These are phyloP conservation scores for Seira sanloemensis DNA, from an alignment of 2,888 invertebrate species.

Conservation along the genomic window DNA sequence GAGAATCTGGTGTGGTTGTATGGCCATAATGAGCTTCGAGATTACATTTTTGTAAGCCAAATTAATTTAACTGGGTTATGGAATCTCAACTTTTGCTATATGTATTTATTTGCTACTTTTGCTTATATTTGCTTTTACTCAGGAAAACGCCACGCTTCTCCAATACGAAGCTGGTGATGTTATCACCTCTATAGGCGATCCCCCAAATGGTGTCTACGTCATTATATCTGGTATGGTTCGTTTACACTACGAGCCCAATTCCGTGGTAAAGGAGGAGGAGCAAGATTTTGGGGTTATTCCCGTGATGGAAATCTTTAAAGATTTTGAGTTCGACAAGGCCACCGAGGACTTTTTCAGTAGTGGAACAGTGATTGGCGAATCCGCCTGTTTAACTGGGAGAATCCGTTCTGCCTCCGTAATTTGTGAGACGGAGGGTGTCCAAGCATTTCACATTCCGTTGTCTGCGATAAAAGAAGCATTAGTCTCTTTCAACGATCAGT, in stretches of 20 bases:
- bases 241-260: slow-evolving; percentile 74
- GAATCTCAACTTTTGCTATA: no score
- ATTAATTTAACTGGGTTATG: no score
- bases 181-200: slow-evolving; percentile 75
- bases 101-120: no score
- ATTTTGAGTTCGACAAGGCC: slow-evolving; percentile 77
- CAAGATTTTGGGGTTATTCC: slow-evolving; percentile 78
- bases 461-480: slow-evolving; percentile 74
- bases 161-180: slow-evolving; percentile 75
- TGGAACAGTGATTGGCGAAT: slow-evolving; percentile 81
- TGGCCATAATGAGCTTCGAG: slow-evolving; percentile 53
- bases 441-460: slow-evolving; percentile 74
- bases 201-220: slow-evolving; percentile 76
- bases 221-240: slow-evolving; percentile 77
- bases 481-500: slow-evolving; percentile 75
- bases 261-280: slow-evolving; percentile 75
- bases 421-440: slow-evolving; percentile 79
- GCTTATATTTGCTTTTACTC: no score
- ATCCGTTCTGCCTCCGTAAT: slow-evolving; percentile 79
- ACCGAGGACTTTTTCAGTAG: slow-evolving; percentile 80
- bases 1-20: slow-evolving; percentile 69
- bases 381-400: slow-evolving; percentile 79
- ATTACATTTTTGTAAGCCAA: slow-evolving; percentile 70
- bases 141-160: slow-evolving; percentile 74
- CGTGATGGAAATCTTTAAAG: slow-evolving; percentile 78